Conservation (phyloP, 2,113 vertebrate genomes). For the Corydoras sp. region DNA sequence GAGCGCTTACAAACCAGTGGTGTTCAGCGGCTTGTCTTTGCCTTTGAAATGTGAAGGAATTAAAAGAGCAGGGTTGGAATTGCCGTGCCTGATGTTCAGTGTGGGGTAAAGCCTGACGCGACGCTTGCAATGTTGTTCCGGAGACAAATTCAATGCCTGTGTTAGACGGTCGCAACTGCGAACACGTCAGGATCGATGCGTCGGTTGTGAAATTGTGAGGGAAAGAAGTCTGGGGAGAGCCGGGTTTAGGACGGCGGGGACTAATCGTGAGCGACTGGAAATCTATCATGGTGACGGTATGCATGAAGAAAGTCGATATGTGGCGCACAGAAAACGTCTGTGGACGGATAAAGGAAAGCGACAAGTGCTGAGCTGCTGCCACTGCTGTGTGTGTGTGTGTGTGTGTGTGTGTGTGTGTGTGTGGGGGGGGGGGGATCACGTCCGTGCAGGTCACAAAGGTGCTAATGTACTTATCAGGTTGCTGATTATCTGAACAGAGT, state of each 20-base stretch:
- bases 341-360: constrained; percentile 33
- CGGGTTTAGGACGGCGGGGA: constrained; percentile 27
- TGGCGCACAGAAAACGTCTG: constrained; percentile 34
- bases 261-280: constrained; percentile 38
- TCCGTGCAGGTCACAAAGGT: constrained; percentile 5
- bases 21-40: constrained; percentile 25
- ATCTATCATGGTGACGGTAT: constrained; percentile 39
- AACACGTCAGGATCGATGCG: constrained; percentile 26
- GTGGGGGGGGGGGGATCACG: too few species aligned
- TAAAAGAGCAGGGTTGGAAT: too few species aligned
- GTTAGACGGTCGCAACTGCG: constrained; percentile 17
- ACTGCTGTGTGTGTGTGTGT: background rate
- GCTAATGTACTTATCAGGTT: constrained; percentile 27
- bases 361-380: constrained; percentile 16
- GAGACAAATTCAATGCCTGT: constrained; percentile 31
- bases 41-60: constrained; percentile 29
- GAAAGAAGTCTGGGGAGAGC: constrained; percentile 12
- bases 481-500: constrained; percentile 31
- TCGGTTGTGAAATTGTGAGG: background rate
- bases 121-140: too few species aligned
- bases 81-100: too few species aligned
- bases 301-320: constrained; percentile 34
- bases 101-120: too few species aligned
- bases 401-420: background rate
- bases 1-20: too few species aligned